Evolutionary conservation across 2,113 vertebrate genomes (phyloP), one percentile per base, ranked within the genome.

Genomic region (Apteryx owenii): DNA sequence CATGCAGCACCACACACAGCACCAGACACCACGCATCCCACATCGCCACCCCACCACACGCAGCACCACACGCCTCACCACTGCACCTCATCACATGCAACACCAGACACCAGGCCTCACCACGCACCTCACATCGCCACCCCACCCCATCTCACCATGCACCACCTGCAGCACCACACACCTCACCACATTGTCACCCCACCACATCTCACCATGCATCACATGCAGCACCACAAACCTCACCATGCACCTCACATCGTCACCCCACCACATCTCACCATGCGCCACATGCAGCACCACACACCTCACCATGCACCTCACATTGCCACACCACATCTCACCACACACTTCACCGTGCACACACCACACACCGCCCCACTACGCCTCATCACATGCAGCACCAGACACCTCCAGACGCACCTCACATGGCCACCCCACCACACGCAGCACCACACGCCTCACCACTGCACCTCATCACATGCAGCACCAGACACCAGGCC

Each of bases 221-320:
- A 31, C 29, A 58, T 58, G 29, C 28, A 18, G 6, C 66, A 8
- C 26, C 66, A 16, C 13, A 46, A 3, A 0, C 25, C 44, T 4
- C 50, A 48, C 29, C 56, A 12, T 0, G 14, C 46, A 1, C 53
- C 31, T 5, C 15, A 13, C 44, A 46, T 16, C 13, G 11, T 42
- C 42, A 42, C 42, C 36, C 36, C 72, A 0, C 23, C 44, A 4
- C 73, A 7, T n/a, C 5, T 4, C 50, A 48, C 29, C 56, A 12
- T 0, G 14, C 46, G 1, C 46, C 31, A 8, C 44, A 4, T 7
- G 33, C 44, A 9, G 3, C 64, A 0, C 11, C 5, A 4, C 15
- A 23, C 2, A 17, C 29, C 29, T 7, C 60, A 4, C 28, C 26
- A 13, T 50, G 3, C 5, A 8, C 7, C 9, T 17, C 42, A 19